phyloP scores from a whole-genome alignment of 2,113 vertebrate species.

The Physeter macrocephalus region DNA sequence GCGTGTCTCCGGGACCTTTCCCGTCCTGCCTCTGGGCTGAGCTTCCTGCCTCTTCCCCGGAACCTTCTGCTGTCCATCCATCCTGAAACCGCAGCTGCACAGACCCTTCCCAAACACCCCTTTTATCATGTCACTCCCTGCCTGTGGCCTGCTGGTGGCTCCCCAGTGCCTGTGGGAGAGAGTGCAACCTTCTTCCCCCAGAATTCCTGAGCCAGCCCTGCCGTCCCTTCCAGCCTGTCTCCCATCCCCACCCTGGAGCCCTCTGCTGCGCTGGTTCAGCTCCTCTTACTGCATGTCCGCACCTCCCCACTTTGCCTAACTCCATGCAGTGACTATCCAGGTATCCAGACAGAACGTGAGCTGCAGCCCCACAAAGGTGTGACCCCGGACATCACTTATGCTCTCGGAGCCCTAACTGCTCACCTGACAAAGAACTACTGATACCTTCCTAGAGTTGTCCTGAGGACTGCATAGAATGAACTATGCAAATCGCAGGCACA shows the following conservation, averaged over 20 bases:
- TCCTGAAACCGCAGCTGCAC: constrained; percentile 60
- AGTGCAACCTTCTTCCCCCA: constrained; percentile 10
- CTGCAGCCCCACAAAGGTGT: background rate
- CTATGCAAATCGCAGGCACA: background rate
- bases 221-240: background rate
- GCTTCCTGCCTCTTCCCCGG: constrained; percentile 32
- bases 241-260: background rate
- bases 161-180: constrained; percentile 59
- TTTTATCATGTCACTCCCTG: constrained; percentile 72
- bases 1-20: background rate
- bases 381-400: no score
- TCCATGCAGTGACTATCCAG: accelerated
- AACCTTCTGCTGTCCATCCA: constrained; percentile 23
- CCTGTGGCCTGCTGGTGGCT: constrained; percentile 50
- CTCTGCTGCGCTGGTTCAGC: accelerated
- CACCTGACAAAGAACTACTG: background rate
- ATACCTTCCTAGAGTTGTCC: background rate
- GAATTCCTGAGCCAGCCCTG: constrained; percentile 50
- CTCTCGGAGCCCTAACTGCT: background rate
- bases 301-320: background rate
- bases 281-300: accelerated
- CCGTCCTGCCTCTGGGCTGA: background rate
- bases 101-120: constrained; percentile 52
- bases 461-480: background rate
- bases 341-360: background rate